These are phyloP conservation scores for Drosophila infuscata DNA, from an alignment of 2,888 invertebrate genomes.

Conservation along the genomic window DNA sequence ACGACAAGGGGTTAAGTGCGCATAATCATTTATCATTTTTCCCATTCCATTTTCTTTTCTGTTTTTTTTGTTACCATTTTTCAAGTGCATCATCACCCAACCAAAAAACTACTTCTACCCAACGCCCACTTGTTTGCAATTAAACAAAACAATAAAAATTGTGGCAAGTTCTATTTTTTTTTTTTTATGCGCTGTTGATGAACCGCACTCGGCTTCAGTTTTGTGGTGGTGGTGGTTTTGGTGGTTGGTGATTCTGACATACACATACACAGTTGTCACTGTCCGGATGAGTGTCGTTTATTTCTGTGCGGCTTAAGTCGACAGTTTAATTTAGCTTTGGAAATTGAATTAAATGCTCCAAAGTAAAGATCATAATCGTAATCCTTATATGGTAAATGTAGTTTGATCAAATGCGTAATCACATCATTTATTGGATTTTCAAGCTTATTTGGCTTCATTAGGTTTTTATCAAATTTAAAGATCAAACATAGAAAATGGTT, in stretches of 20 bases:
- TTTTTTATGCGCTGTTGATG: slow-evolving; percentile 10
- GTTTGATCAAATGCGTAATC: slow-evolving; percentile 57
- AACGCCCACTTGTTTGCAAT: slow-evolving; percentile 69
- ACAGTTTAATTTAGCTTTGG: slow-evolving; percentile 75
- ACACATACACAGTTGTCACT: slow-evolving; percentile 68
- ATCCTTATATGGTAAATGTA: slow-evolving; percentile 35
- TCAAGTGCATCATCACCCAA: slow-evolving; percentile 64
- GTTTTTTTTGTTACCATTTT: slow-evolving; percentile 64
- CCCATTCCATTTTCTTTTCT: neutral
- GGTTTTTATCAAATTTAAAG: slow-evolving; percentile 68
- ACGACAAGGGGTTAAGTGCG: slow-evolving; percentile 71
- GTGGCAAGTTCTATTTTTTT: slow-evolving; percentile 37
- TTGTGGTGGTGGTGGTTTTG: slow-evolving; percentile 26
- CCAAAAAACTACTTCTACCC: slow-evolving; percentile 25
- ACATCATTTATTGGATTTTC: slow-evolving; percentile 73
- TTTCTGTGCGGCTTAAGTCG: slow-evolving; percentile 65
- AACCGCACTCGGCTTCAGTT: slow-evolving; percentile 24
- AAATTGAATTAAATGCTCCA: slow-evolving; percentile 64
- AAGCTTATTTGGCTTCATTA: slow-evolving; percentile 81
- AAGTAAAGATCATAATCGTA: slow-evolving; percentile 62
- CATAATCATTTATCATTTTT: slow-evolving; percentile 78
- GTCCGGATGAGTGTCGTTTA: slow-evolving; percentile 75
- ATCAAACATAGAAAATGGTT: slow-evolving; percentile 31
- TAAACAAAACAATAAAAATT: slow-evolving; percentile 75
- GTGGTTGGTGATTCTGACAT: slow-evolving; percentile 21